Percentiles rank a stretch among this genome's conserved stretches.
phyloP scores from a whole-genome alignment of 2,113 vertebrate genomes.

The Numenius arquata region DNA sequence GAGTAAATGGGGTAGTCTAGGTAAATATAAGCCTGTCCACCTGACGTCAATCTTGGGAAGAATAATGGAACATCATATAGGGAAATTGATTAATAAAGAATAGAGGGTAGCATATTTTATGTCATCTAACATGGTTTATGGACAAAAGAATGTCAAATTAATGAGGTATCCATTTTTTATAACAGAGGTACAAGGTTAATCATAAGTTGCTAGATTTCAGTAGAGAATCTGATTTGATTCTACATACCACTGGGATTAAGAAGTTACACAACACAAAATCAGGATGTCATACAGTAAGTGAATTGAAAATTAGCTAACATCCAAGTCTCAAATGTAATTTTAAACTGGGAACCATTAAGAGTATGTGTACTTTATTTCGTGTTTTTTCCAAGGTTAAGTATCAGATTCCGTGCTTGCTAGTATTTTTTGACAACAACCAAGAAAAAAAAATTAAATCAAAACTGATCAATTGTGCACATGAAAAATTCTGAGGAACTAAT shows the following conservation, averaged over 20 bases:
- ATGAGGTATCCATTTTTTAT: background rate
- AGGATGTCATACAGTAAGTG: background rate
- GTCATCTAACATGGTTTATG: background rate
- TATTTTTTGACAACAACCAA: background rate
- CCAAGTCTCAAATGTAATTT: background rate
- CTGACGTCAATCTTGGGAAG: background rate
- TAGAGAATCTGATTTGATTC: background rate
- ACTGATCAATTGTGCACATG: background rate
- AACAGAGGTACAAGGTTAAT: background rate
- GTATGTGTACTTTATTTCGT: background rate
- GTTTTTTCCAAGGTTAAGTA: background rate
- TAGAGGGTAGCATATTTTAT: background rate
- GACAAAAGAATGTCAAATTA: conserved; percentile 10
- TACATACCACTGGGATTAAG: background rate
- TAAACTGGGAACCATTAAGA: background rate
- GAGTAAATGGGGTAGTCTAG: background rate
- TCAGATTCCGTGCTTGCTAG: background rate
- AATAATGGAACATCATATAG: background rate
- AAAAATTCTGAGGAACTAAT: background rate
- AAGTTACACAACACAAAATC: background rate
- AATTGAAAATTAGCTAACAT: background rate
- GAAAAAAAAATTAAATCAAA: background rate
- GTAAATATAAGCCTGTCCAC: background rate
- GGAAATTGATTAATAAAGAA: background rate
- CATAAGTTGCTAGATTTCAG: background rate